Evolutionary conservation across 1,140 invertebrate species (phyloP).

Genomic region (Bilobella aurantiaca): DNA sequence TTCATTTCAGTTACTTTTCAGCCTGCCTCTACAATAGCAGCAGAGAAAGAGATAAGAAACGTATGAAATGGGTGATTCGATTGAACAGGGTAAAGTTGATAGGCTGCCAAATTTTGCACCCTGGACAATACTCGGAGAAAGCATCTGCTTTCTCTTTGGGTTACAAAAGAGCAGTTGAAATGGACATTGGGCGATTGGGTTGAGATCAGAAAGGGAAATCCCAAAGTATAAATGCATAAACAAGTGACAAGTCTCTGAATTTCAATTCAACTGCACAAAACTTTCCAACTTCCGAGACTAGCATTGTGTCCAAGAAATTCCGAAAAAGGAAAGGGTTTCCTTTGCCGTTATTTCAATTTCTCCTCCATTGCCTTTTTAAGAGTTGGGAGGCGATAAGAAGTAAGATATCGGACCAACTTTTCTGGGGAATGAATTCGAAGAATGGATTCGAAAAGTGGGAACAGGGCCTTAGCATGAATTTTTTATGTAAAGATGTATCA

Average conservation of each 20-base stretch:
- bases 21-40: no score
- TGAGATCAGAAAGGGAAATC: background rate
- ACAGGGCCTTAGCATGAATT: background rate
- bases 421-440: background rate
- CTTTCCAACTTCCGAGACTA: background rate
- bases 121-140: background rate
- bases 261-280: background rate
- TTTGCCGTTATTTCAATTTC: background rate
- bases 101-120: no score
- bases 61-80: no score
- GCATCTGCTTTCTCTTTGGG: background rate
- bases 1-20: no score
- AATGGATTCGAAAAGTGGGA: background rate
- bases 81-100: no score
- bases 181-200: background rate
- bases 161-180: background rate
- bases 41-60: no score
- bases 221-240: background rate
- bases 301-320: background rate
- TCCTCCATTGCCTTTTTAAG: background rate
- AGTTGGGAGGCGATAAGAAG: no score
- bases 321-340: background rate
- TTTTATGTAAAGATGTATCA: background rate
- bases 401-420: background rate
- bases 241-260: background rate